Evolutionary conservation across 2,888 invertebrate species (phyloP), one percentile per base, ranked within the genome.

Genomic region (Tupiocoris notatus): DNA sequence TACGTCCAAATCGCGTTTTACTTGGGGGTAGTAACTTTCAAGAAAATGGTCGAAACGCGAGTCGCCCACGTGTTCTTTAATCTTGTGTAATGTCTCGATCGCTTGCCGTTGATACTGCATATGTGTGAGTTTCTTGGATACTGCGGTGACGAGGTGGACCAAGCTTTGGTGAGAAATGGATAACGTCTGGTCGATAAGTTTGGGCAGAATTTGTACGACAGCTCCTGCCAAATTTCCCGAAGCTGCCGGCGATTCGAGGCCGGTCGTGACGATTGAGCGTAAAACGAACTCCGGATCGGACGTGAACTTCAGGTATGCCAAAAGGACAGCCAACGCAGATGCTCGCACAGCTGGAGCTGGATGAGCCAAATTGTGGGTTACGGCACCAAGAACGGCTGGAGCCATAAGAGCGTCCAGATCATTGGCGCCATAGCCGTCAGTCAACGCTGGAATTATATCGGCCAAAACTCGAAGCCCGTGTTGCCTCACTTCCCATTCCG

Each of bases 401-500:
- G 81, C 80, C 86, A 93, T 90, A 76, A 90, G 88, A 77, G 88
- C 86, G 80, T 93, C 91, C 17, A 93, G 86, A 71, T 88, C 88
- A 67, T 88, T 87, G 62, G 80, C 80, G 22, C 82, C 82, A 25
- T 67, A 59, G 18, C 65, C 58, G 6, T 78, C 77, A 59, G 88
- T 88, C 79, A 93, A 88, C 58, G 92, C 89, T 1, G 93, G 92
- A 65, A 94, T 86, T 1, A 94, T 88, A 84, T 94, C 93, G 24
- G 90, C 89, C 56, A 94, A 87, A 7, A 94, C 92, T 70, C 93
- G 85, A 3, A 94, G 85, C 23, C 93, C 93, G 83, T 94, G 92
- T 79, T 93, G 90, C 9, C 93, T 88, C 54, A 94, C 93, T 84
- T 93, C 92, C 89, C 92, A 91, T 83, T 94, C 93, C 0, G 92